phyloP scores from a whole-genome alignment of 2,797 vertebrate species.

The Gorsachius magnificus region DNA sequence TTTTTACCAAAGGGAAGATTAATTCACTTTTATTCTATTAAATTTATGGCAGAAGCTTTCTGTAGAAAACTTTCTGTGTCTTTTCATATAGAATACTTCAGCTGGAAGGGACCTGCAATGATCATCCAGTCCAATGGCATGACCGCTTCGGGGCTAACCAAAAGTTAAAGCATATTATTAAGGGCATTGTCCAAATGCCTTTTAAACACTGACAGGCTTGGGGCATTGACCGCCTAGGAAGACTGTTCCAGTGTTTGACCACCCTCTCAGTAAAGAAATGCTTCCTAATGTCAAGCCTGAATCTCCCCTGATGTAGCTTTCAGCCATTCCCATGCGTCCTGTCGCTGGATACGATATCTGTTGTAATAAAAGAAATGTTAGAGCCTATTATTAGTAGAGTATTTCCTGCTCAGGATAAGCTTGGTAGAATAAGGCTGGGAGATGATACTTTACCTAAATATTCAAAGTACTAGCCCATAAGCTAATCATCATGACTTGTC shows the following conservation, averaged over 20 bases:
- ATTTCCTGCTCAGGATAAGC: not conserved
- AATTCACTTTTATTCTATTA: not conserved
- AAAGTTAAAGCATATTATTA: not conserved
- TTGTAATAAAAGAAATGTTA: not conserved
- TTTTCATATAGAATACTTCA: not conserved
- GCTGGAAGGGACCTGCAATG: not conserved
- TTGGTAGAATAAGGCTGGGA: not conserved
- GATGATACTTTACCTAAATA: not conserved
- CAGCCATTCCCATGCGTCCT: not conserved
- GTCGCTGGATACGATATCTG: not conserved
- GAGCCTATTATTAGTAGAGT: not conserved
- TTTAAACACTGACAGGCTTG: not conserved
- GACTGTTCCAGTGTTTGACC: not conserved
- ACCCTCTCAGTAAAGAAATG: not conserved
- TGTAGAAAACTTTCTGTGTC: not conserved
- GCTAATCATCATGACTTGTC: rapidly evolving
- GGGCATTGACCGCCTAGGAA: not conserved
- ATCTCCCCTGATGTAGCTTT: not conserved
- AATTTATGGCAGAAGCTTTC: not conserved
- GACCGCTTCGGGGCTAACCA: not conserved
- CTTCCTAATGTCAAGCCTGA: not conserved
- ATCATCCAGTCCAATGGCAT: not conserved
- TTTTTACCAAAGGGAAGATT: not conserved
- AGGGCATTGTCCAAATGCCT: not conserved
- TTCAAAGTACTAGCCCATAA: not conserved